A percentile compares a stretch with the other conserved stretches of the same genome.
Conservation (phyloP, 2,888 invertebrate genomes). For the Philereme vetulata region DNA sequence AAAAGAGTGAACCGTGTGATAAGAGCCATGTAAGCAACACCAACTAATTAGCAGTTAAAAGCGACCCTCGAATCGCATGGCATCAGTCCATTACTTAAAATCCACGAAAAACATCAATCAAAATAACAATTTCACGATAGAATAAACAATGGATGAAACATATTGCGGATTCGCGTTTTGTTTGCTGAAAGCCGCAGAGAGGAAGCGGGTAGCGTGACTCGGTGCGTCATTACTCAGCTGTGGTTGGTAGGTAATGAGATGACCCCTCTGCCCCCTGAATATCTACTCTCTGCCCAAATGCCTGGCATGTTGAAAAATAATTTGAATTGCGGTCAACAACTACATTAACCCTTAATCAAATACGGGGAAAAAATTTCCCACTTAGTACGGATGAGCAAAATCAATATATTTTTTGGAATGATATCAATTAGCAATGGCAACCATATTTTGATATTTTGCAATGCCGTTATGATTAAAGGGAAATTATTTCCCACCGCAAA, state of each 20-base stretch:
- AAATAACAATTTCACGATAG: slow-evolving; percentile 37
- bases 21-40: slow-evolving; percentile 29
- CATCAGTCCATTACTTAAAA: slow-evolving; percentile 30
- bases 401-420: no score
- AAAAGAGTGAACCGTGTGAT: no score
- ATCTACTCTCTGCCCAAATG: slow-evolving; percentile 16
- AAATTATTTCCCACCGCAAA: no score
- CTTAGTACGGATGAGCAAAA: no score
- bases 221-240: slow-evolving; percentile 66
- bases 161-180: slow-evolving; percentile 51
- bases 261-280: slow-evolving; percentile 53
- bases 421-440: no score
- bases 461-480: no score
- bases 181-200: slow-evolving; percentile 57
- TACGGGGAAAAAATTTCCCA: no score
- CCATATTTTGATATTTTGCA: no score
- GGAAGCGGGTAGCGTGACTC: slow-evolving; percentile 56
- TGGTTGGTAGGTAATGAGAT: slow-evolving; percentile 73
- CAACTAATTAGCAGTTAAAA: slow-evolving; percentile 31
- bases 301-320: neutral
- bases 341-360: neutral
- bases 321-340: neutral
- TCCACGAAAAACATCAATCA: slow-evolving; percentile 35
- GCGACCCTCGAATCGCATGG: slow-evolving; percentile 32
- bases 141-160: slow-evolving; percentile 40